Evolutionary conservation across 2,888 invertebrate genomes (phyloP).

Genomic region (Chrysolina americana): DNA sequence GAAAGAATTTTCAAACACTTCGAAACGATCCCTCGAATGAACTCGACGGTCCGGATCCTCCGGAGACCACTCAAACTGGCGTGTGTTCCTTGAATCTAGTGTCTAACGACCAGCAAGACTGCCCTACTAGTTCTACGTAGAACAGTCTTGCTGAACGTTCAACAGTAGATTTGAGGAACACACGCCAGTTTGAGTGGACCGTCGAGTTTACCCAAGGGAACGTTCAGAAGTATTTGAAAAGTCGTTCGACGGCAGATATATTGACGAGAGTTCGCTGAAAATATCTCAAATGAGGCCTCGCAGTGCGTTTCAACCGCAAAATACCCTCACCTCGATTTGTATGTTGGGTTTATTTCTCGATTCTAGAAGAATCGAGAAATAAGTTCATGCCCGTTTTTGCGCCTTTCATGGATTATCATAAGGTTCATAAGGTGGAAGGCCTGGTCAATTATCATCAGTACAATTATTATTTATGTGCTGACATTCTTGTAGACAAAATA

Average conservation of each 20-base stretch:
- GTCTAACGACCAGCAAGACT: not conserved
- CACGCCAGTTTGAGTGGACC: not conserved
- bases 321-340: slow-evolving; percentile 8
- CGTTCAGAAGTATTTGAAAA: not conserved
- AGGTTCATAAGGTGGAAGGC: too few relatives aligned
- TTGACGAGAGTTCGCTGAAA: not conserved
- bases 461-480: too few relatives aligned
- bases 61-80: not conserved
- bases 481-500: too few relatives aligned
- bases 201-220: not conserved
- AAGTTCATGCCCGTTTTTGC: slow-evolving; percentile 13
- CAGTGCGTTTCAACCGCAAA: slow-evolving; percentile 28
- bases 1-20: not conserved
- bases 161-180: not conserved
- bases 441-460: too few relatives aligned
- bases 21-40: too few relatives aligned
- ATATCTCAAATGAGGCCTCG: slow-evolving; percentile 11
- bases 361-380: not conserved
- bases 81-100: not conserved
- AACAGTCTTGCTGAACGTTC: not conserved
- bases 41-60: not conserved
- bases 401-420: not conserved
- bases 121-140: not conserved
- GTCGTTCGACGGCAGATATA: not conserved
- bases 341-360: not conserved